Conservation (phyloP, 2,113 vertebrate species). For the Perca fluviatilis region DNA sequence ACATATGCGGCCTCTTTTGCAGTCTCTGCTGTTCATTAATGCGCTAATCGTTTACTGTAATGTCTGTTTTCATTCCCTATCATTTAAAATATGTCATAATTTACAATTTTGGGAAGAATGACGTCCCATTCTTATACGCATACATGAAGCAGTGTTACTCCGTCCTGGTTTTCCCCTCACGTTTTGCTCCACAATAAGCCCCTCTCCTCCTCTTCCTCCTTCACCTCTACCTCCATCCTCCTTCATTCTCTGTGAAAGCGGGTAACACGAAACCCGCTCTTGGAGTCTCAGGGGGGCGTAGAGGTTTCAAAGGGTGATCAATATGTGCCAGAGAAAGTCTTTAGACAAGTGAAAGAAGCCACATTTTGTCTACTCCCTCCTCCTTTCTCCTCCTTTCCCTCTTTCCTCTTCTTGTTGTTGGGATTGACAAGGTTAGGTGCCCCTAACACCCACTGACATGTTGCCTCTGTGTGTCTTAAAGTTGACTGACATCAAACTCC, state of each 20-base stretch:
- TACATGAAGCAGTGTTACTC: slow-evolving; percentile 34
- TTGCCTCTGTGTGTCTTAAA: slow-evolving; percentile 46
- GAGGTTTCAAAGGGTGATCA: slow-evolving; percentile 81
- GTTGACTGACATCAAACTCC: slow-evolving; percentile 56
- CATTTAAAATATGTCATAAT: not conserved
- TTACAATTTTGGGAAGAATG: not conserved
- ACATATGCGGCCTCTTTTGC: not conserved
- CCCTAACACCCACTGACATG: slow-evolving; percentile 64
- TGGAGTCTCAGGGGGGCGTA: slow-evolving; percentile 55
- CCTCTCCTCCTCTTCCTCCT: slow-evolving; percentile 61
- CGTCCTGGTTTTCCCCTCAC: slow-evolving; percentile 31
- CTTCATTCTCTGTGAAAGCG: slow-evolving; percentile 68
- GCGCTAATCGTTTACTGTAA: not conserved
- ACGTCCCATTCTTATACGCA: slow-evolving; percentile 5
- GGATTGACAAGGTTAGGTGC: slow-evolving; percentile 70
- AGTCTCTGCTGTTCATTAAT: not conserved
- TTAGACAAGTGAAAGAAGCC: slow-evolving; percentile 78
- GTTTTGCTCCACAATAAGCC: slow-evolving; percentile 53
- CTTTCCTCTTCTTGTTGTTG: slow-evolving; percentile 56
- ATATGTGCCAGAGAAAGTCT: slow-evolving; percentile 81
- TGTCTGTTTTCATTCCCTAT: not conserved
- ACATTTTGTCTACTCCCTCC: slow-evolving; percentile 66
- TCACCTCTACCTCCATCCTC: slow-evolving; percentile 48
- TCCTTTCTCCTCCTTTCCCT: slow-evolving; percentile 50
- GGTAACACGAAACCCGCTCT: slow-evolving; percentile 74